Conservation (phyloP, 2,888 invertebrate species). For the Rotaria magnacalcarata region DNA sequence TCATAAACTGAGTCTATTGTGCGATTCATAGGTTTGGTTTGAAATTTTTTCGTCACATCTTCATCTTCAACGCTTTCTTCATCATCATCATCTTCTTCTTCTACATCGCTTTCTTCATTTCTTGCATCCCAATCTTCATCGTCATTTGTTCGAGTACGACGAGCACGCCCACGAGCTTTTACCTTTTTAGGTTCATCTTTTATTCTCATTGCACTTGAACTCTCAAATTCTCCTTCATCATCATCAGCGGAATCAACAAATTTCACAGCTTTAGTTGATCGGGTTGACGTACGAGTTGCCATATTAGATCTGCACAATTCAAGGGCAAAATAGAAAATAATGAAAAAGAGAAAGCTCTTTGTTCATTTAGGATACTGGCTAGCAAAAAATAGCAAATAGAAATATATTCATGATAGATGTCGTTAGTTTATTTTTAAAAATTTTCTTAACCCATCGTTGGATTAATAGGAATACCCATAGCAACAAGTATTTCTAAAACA, state of each 20-base stretch:
- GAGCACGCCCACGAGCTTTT: background rate
- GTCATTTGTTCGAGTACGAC: background rate
- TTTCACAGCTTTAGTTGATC: background rate
- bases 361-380: background rate
- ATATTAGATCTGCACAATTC: background rate
- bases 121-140: conserved; percentile 9
- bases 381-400: background rate
- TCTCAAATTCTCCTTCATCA: background rate
- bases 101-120: background rate
- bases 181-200: background rate
- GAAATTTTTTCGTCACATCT: background rate
- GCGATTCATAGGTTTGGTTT: background rate
- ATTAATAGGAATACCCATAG: conserved; percentile 6
- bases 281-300: background rate
- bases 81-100: background rate
- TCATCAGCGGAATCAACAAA: conserved; percentile 2
- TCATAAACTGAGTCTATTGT: background rate
- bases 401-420: background rate
- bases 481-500: background rate
- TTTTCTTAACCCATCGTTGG: background rate
- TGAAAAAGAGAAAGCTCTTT: conserved; percentile 2
- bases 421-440: background rate
- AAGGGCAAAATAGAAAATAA: background rate
- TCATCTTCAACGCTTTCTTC: background rate
- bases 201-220: background rate